Conservation (phyloP, 2,888 invertebrate species). For the Dynastes grantii region DNA sequence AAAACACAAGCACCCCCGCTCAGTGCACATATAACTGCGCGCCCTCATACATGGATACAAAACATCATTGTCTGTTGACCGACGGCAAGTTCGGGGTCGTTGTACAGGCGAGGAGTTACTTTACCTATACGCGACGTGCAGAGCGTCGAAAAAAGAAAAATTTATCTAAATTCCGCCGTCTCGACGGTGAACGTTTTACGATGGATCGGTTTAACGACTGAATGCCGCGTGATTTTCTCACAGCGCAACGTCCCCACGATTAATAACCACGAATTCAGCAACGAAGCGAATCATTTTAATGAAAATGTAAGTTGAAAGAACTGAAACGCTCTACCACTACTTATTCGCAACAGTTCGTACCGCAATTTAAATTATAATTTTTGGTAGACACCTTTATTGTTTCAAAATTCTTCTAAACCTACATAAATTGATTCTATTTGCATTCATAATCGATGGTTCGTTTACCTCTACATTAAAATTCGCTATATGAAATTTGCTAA, state of each 20-base stretch:
- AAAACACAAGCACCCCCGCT: conserved; percentile 66
- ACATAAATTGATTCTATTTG: no score
- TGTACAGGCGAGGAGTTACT: conserved; percentile 57
- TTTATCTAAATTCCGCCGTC: conserved; percentile 55
- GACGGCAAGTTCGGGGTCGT: conserved; percentile 61
- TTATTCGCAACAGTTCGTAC: not conserved
- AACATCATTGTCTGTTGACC: conserved; percentile 45
- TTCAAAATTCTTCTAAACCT: not conserved
- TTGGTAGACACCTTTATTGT: not conserved
- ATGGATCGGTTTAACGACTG: conserved; percentile 27
- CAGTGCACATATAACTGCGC: conserved; percentile 30
- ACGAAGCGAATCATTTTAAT: conserved; percentile 25
- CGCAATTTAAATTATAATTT: not conserved
- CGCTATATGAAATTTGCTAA: no score
- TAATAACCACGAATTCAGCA: conserved; percentile 34
- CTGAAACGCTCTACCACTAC: not conserved
- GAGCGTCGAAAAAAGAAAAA: conserved; percentile 50
- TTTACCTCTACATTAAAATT: not conserved
- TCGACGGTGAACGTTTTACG: conserved; percentile 47
- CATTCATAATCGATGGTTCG: not conserved
- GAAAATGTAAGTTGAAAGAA: not conserved
- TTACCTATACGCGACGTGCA: conserved; percentile 23
- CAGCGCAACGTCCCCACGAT: conserved; percentile 16
- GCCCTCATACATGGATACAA: conserved; percentile 54
- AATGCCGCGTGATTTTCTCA: conserved; percentile 25